Evolutionary conservation across 2,113 vertebrate genomes (phyloP).

Genomic region (Hippocampus abdominalis): DNA sequence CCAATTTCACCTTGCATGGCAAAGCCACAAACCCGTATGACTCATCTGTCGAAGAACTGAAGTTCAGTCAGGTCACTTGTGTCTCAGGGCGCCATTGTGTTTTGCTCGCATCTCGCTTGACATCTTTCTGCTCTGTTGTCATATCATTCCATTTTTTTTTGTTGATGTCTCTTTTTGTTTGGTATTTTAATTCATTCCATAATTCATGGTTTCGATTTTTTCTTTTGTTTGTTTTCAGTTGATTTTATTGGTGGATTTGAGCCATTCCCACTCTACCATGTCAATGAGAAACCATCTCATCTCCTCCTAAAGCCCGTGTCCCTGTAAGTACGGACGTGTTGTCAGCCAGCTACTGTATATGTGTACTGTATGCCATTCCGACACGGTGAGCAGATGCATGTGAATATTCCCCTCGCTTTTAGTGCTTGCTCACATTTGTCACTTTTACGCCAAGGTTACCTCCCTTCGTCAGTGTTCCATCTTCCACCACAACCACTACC

Average conservation of each 20-base stretch:
- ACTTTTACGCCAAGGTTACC: background rate
- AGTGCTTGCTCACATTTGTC: background rate
- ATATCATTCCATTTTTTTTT: conserved; percentile 23
- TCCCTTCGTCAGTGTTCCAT: background rate
- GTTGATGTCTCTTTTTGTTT: background rate
- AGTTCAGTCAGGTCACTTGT: background rate
- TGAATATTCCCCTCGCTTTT: background rate
- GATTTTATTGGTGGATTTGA: conserved; percentile 98
- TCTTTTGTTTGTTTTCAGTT: conserved; percentile 81
- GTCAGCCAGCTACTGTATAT: conserved; percentile 14
- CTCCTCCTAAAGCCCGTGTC: conserved; percentile 87
- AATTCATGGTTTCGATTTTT: conserved; percentile 33
- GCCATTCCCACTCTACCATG: conserved; percentile 92
- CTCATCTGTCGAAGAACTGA: background rate
- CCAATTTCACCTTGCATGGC: background rate
- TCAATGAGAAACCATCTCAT: conserved; percentile 90
- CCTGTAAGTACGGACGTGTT: conserved; percentile 80
- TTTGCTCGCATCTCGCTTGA: conserved; percentile 4
- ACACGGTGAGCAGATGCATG: conserved; percentile 2
- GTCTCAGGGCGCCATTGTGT: background rate
- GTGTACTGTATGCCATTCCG: conserved; percentile 8
- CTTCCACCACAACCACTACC: background rate
- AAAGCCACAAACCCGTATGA: background rate
- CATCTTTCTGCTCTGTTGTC: conserved; percentile 12
- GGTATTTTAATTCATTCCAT: conserved; percentile 16